Conservation (phyloP, 2,888 invertebrate species). For the Dasysyrphus albostriatus region DNA sequence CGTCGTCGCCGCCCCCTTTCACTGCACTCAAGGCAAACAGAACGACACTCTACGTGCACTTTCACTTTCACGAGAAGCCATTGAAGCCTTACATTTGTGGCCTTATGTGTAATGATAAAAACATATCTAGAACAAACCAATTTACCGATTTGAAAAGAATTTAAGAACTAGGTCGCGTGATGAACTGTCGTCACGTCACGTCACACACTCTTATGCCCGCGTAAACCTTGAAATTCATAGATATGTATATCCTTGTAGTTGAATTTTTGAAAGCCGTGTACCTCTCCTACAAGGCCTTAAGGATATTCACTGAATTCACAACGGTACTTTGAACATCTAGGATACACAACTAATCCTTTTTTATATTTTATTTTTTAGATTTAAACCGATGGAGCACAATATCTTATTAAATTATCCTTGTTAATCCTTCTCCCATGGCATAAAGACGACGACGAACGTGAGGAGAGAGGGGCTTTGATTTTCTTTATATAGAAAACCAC, state of each 20-base stretch:
- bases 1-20: background rate
- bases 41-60: slow-evolving; percentile 55
- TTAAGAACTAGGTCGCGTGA: slow-evolving; percentile 65
- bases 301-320: slow-evolving; percentile 50
- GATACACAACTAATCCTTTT: slow-evolving; percentile 4
- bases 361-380: background rate
- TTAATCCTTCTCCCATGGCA: slow-evolving; percentile 37
- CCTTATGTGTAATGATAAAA: slow-evolving; percentile 63
- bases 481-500: slow-evolving; percentile 20
- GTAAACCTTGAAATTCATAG: slow-evolving; percentile 42
- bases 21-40: slow-evolving; percentile 61
- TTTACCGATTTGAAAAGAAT: slow-evolving; percentile 67
- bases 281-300: slow-evolving; percentile 23
- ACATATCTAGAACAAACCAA: slow-evolving; percentile 72
- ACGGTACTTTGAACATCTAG: slow-evolving; percentile 9
- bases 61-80: slow-evolving; percentile 69
- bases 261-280: slow-evolving; percentile 10
- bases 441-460: background rate
- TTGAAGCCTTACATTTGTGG: slow-evolving; percentile 68
- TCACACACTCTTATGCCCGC: background rate
- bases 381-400: slow-evolving; percentile 52
- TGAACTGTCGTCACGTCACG: slow-evolving; percentile 27
- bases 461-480: slow-evolving; percentile 5
- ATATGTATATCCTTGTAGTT: slow-evolving; percentile 24
- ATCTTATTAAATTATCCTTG: slow-evolving; percentile 54